Percentiles rank a stretch among this genome's conserved stretches.
Evolutionary conservation across 2,888 invertebrate species (phyloP).

Genomic region (Parapristionchus giblindavisi): DNA sequence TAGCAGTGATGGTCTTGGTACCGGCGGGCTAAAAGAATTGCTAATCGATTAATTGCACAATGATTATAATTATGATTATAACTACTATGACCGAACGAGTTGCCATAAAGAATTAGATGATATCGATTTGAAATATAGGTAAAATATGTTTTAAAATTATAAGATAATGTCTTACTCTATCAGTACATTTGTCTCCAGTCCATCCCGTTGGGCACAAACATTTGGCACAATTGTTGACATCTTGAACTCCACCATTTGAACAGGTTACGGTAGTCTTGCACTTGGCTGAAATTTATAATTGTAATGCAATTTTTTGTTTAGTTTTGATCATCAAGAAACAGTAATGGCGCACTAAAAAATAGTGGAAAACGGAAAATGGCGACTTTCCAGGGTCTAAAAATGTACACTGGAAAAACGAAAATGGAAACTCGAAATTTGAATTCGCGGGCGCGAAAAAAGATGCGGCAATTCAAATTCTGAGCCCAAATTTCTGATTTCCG

Average conservation of each 20-base stretch:
- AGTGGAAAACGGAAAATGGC: neutral
- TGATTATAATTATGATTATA: no score
- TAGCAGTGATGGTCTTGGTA: neutral
- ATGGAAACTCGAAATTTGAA: no score
- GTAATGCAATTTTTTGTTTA: neutral
- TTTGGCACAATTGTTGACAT: constrained; percentile 11
- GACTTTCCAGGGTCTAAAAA: no score
- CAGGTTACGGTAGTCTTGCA: constrained; percentile 14
- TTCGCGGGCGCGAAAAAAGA: no score
- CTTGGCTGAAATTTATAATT: constrained; percentile 5
- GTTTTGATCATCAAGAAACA: neutral
- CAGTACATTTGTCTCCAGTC: constrained; percentile 4
- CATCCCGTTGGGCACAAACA: constrained; percentile 24
- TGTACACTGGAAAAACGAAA: no score
- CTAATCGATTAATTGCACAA: neutral
- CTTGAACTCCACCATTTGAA: constrained; percentile 23
- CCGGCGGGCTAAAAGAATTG: constrained; percentile 13
- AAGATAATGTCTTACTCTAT: neutral
- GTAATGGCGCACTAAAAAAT: neutral
- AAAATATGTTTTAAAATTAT: no score
- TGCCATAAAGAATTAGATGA: no score
- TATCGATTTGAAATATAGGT: no score
- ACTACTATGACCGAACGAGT: no score
- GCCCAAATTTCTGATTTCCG: no score
- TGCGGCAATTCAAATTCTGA: no score